A percentile compares a stretch with the other conserved stretches of the same genome.
These are phyloP conservation scores for Eclectus roratus DNA, from an alignment of 2,113 vertebrate species.

Conservation along the genomic window DNA sequence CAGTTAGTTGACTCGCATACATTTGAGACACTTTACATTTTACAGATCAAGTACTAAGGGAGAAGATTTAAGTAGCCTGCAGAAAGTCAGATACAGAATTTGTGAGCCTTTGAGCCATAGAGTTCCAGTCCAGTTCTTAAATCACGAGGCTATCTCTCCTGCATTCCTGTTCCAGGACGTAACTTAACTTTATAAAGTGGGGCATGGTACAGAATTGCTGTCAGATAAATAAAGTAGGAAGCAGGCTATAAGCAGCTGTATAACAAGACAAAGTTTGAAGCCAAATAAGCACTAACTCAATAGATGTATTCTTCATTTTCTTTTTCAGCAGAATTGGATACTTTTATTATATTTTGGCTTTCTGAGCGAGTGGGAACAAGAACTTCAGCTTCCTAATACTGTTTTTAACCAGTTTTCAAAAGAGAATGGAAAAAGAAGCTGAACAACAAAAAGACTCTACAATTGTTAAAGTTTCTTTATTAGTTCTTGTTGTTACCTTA, in stretches of 20 bases:
- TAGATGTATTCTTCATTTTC: not conserved
- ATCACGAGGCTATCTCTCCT: not conserved
- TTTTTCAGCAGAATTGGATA: not conserved
- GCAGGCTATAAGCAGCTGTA: not conserved
- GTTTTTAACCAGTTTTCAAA: not conserved
- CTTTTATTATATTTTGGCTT: not conserved
- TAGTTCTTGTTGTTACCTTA: not conserved
- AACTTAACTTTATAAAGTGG: not conserved
- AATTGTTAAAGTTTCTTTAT: not conserved
- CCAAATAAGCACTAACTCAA: not conserved
- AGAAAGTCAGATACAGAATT: not conserved
- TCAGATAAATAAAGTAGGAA: not conserved
- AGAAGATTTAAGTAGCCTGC: not conserved
- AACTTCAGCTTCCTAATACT: not conserved
- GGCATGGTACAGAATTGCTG: not conserved
- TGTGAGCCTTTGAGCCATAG: not conserved
- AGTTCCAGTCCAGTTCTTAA: not conserved
- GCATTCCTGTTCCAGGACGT: not conserved
- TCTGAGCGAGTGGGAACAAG: not conserved
- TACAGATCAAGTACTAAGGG: not conserved
- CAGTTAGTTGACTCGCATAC: not conserved
- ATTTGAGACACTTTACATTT: not conserved
- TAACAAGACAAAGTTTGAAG: not conserved
- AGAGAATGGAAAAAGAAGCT: not conserved
- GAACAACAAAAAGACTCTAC: not conserved